phyloP scores from a whole-genome alignment of 2,888 invertebrate genomes.

The Coecobrya sp. region DNA sequence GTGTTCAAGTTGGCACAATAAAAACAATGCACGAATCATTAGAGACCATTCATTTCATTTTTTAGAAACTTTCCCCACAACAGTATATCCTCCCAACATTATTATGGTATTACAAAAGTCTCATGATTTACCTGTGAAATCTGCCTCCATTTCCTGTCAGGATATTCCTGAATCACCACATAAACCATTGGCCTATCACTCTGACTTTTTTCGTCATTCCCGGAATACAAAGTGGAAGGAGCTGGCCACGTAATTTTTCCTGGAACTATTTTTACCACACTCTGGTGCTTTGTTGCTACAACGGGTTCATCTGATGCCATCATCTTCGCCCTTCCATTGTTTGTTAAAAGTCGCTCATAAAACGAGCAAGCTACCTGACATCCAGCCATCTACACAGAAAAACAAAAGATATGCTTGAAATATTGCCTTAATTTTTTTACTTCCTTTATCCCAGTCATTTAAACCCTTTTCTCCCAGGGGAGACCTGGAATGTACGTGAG shows the following conservation, averaged over 20 bases:
- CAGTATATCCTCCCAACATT: no score
- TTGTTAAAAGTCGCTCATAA: slow-evolving; percentile 88
- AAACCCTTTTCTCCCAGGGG: no score
- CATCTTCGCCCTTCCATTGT: background rate
- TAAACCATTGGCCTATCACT: slow-evolving; percentile 88
- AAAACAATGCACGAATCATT: no score
- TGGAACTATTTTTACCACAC: slow-evolving; percentile 89
- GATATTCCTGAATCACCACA: slow-evolving; percentile 91
- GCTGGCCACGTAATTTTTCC: slow-evolving; percentile 88
- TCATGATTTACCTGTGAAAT: slow-evolving; percentile 86
- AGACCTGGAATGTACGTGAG: no score
- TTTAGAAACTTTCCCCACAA: no score
- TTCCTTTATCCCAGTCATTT: no score
- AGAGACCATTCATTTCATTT: no score
- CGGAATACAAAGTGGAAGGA: background rate
- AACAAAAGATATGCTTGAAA: background rate
- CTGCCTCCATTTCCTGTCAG: slow-evolving; percentile 87
- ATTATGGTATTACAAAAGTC: no score
- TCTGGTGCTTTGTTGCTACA: slow-evolving; percentile 87
- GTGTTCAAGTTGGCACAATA: no score
- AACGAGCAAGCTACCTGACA: slow-evolving; percentile 92
- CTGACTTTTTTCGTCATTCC: background rate
- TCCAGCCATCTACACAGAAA: slow-evolving; percentile 90
- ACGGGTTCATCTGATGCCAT: slow-evolving; percentile 52
- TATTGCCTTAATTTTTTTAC: background rate